These are phyloP conservation scores for Anhinga anhinga DNA, from an alignment of 2,113 vertebrate species.

Conservation along the genomic window DNA sequence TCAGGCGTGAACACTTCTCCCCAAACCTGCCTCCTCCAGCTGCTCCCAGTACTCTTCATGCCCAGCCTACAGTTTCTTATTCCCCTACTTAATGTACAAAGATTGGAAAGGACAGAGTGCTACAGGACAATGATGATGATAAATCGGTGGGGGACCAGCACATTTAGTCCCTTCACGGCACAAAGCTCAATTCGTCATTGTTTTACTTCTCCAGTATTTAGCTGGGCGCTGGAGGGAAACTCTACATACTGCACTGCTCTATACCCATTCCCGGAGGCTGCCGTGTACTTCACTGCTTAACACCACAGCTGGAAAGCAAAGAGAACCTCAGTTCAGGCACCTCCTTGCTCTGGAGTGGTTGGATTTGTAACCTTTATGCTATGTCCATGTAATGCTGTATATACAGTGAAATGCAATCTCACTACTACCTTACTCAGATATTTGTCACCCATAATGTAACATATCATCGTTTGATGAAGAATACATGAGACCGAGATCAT, in stretches of 20 bases:
- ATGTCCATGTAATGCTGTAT: background rate
- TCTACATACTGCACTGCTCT: rapidly evolving
- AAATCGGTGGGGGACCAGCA: background rate
- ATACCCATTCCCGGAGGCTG: background rate
- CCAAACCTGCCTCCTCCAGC: background rate
- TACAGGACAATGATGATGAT: background rate
- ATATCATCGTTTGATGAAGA: background rate
- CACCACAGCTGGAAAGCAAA: rapidly evolving
- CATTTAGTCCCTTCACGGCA: background rate
- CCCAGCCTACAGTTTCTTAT: background rate
- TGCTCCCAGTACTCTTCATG: background rate
- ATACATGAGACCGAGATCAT: background rate
- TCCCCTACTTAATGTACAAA: background rate
- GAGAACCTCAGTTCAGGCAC: background rate
- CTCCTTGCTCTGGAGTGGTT: background rate
- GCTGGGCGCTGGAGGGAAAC: background rate
- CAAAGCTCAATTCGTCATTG: background rate
- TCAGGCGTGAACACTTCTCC: background rate
- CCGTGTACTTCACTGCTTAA: background rate
- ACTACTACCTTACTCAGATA: background rate
- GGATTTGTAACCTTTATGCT: background rate
- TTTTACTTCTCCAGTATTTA: background rate
- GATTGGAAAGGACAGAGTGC: background rate
- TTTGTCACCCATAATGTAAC: background rate
- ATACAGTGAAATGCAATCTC: background rate